Percentiles rank a stretch among this genome's conserved stretches.
Evolutionary conservation across 2,888 invertebrate species (phyloP).

Genomic region (Chrysodeixis includens): DNA sequence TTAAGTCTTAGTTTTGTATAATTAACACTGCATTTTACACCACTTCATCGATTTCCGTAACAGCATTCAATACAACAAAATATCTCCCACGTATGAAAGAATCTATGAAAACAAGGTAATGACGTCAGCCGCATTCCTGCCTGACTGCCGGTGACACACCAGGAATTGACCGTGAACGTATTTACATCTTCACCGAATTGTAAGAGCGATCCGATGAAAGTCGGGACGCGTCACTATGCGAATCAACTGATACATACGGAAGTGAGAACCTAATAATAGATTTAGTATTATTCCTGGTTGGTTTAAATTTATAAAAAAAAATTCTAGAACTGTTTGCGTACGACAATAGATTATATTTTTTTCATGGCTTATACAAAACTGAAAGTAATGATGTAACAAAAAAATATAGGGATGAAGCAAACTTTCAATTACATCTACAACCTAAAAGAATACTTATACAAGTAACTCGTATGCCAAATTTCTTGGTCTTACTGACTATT

Average conservation of each 20-base stretch:
- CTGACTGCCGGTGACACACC: conserved; percentile 51
- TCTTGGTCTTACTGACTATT: no score
- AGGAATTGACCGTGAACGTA: conserved; percentile 59
- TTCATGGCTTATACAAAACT: no score
- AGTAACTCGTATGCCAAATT: no score
- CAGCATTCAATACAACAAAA: conserved; percentile 5
- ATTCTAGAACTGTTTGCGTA: background rate
- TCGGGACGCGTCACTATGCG: conserved; percentile 17
- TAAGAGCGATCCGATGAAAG: conserved; percentile 34
- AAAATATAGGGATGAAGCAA: no score
- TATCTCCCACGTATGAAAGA: conserved; percentile 23
- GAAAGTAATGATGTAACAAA: no score
- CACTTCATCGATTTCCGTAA: conserved; percentile 8
- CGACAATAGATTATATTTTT: no score
- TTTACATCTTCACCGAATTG: conserved; percentile 44
- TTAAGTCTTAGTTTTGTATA: no score
- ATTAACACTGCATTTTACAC: no score
- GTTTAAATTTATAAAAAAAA: background rate
- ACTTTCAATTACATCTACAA: no score
- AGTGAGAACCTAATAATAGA: background rate
- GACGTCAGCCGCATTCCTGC: conserved; percentile 39
- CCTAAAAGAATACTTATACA: no score
- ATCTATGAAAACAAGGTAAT: conserved; percentile 40
- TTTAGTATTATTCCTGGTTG: background rate
- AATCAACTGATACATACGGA: background rate